Base-by-base conservation (phyloP, 2,888 invertebrate genomes). In the Acanthacorydalis orientalis region DNA sequence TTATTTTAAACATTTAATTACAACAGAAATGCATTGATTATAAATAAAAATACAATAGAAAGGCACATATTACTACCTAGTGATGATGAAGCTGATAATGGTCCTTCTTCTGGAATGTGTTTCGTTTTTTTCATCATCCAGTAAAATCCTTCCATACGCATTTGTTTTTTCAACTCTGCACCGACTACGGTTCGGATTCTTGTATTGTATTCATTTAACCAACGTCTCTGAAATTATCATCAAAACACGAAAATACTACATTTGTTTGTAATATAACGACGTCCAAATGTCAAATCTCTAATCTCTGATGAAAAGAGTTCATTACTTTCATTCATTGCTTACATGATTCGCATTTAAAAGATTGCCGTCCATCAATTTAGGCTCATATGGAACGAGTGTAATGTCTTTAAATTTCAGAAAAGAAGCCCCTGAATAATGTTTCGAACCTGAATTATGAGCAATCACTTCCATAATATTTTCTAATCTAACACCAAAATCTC, bases 361-460 rank as follows among this genome's bases (percentile, higher is more conserved):
- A 32, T 72, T 72, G 16, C 75, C 67, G 53, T 90, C 81, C 49
- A 95, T 86, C 53, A 95, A 69, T 57, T 88, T 89, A 0, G 80
- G 81, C 60, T 93, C 88, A 59, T 83, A 91, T 1, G 91, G 92
- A 42, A 93, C 82, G 48, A 91, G 68, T 1, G 93, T 92, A 2
- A 88, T 73, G 43, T 88, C 79, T 53, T 74, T 74, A 65, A 95
- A 92, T 48, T 80, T 80, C 42, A 84, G 65, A 59, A 77, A 84
- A 51, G 68, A 70, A 39, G 71, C 68, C 1, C 68, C 68, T 39
- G 65, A 65, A 31, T 65, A 63, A 55, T 69, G 68, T 14, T 59
- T 61, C 14, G 67, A 58, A 53, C 69, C 69, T 1, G 67, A 68
- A 44, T 65, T 61, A 33, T 68, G 68, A 45, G 64, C 61, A 7